Evolutionary conservation across 2,797 vertebrate species (phyloP), one percentile per base, ranked within the genome.

Genomic region (Miichthys miiuy): DNA sequence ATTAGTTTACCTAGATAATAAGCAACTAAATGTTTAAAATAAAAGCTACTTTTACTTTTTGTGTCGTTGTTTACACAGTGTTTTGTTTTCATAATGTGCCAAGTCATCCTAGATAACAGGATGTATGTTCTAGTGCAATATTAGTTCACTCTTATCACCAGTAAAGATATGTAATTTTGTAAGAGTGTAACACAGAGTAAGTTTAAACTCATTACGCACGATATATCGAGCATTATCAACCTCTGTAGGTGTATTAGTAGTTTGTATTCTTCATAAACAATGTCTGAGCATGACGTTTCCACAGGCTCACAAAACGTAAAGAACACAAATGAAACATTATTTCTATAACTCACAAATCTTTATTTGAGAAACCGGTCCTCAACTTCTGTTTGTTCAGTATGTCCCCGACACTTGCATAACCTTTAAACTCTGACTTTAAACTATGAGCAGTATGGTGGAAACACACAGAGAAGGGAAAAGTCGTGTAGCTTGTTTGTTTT

Each of bases 391-490:
- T 62, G 55, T 47, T 73, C 51, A 48, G 18, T 23, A 42, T n/a
- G 2, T 52, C 44, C 18, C 13, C 14, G 21, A 13, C 8, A 9
- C 13, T 55, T 46, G 10, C 5, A 5, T 38, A 61, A 67, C 50
- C 46, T 72, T 83, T 76, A 3, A 72, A 68, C 74, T 50, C 44
- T 27, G 30, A 52, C n/a, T 38, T 18, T 18, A 21, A 27, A 23
- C 25, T 51, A 7, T 52, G 56, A 44, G 41, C 1, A 12, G 63
- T 46, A 57, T 46, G 4, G 23, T n/a, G 1, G 30, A 73, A 68
- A 61, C 11, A 14, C 18, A 42, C 23, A 34, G 6, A 4, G 4
- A 60, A 51, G 14, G 18, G 7, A 18, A 18, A 44, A 38, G 0
- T 65, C 46, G 44, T 47, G 23, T 17, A 6, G 5, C 3, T 41